These are phyloP conservation scores for Grus americana DNA, from an alignment of 2,113 vertebrate genomes.

Conservation along the genomic window DNA sequence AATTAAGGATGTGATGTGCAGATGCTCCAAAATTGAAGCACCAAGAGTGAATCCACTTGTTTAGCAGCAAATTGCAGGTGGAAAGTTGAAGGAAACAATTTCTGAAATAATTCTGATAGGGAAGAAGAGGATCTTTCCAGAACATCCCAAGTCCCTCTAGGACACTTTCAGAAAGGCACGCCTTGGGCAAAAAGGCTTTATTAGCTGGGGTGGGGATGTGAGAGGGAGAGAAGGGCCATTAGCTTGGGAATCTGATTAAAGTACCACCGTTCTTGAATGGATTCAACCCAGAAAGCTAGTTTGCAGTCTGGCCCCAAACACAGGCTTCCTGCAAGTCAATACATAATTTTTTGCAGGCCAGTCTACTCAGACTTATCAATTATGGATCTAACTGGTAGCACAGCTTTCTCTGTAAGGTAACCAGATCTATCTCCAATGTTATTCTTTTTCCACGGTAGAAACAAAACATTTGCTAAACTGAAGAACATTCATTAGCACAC, in stretches of 20 bases:
- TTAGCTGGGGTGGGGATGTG: background rate
- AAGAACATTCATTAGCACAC: conserved; percentile 54
- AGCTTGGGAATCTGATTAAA: background rate
- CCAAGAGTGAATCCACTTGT: background rate
- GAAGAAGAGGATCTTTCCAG: background rate
- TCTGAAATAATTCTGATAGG: background rate
- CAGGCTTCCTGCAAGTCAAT: background rate
- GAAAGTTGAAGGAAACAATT: background rate
- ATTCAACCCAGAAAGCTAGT: background rate
- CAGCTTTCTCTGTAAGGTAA: background rate
- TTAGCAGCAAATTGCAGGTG: background rate
- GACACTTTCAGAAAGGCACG: background rate
- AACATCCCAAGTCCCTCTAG: background rate
- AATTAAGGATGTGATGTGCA: background rate
- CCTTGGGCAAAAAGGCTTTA: background rate
- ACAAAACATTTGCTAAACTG: conserved; percentile 60
- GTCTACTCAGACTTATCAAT: background rate
- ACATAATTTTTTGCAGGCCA: background rate
- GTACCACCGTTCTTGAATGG: background rate
- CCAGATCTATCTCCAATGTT: background rate
- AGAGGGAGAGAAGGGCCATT: background rate
- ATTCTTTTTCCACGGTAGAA: conserved; percentile 5
- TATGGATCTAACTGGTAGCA: background rate
- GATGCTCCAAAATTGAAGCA: background rate
- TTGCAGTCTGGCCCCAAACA: background rate